Evolutionary conservation across 37 sponge, comb jelly and placozoan species (phyloP).

Genomic region (Diacarnus erythraeanus): DNA sequence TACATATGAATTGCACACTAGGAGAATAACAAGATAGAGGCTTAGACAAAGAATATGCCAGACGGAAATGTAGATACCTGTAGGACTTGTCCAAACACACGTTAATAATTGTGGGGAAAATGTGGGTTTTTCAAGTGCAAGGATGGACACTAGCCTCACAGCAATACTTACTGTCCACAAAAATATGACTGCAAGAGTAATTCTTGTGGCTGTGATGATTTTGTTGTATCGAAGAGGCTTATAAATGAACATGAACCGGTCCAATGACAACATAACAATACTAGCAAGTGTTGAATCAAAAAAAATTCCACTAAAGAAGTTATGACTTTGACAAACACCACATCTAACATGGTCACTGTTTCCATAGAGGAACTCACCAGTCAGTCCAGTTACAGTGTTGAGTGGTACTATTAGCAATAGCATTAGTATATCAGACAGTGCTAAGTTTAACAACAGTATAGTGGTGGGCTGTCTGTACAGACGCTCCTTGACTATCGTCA

Average conservation of each 20-base stretch:
- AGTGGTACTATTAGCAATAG: slow-evolving; percentile 12
- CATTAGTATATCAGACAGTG: slow-evolving; percentile 25
- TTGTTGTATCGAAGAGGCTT: slow-evolving; percentile 39
- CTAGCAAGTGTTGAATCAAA: slow-evolving; percentile 6
- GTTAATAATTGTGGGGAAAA: background rate
- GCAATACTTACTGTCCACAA: background rate
- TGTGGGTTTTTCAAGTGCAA: background rate
- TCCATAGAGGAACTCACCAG: slow-evolving; percentile 29
- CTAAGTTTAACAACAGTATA: slow-evolving; percentile 27
- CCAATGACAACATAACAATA: slow-evolving; percentile 47
- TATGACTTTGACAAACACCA: slow-evolving; percentile 15
- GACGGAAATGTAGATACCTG: background rate
- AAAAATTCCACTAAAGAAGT: slow-evolving; percentile 11
- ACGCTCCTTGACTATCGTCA: slow-evolving; percentile 4
- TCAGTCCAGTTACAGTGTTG: background rate
- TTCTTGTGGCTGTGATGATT: slow-evolving; percentile 1
- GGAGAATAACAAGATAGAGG: background rate
- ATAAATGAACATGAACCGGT: slow-evolving; percentile 35
- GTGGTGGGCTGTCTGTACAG: slow-evolving; percentile 42
- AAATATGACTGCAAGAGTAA: background rate
- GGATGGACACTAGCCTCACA: background rate
- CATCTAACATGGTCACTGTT: slow-evolving; percentile 25
- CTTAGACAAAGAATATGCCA: background rate
- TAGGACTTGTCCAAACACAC: background rate
- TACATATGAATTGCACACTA: background rate